Evolutionary conservation across 2,888 invertebrate genomes (phyloP), one percentile per base, ranked within the genome.

Genomic region (Ichneumoninae sp.): DNA sequence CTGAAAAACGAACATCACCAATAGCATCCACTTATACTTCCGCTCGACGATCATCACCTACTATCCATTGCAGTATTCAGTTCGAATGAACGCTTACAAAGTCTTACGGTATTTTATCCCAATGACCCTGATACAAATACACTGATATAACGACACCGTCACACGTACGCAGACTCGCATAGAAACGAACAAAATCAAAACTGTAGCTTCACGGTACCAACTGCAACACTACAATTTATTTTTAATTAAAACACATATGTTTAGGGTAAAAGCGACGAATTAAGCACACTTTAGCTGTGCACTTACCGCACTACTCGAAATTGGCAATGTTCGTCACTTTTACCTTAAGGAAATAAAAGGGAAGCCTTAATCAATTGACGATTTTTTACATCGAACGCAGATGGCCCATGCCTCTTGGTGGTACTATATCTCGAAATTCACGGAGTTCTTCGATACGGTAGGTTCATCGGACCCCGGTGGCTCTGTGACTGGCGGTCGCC

Each of bases 371-470:
- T 50, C 13, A 13, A 68, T 66, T 65, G 50, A 66, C 26, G 0
- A 22, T 63, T 88, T 88, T 70, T 87, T 87, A 69, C 83, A 81
- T 86, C 83, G 83, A 75, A 83, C 95, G 90, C 95, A 98, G 98
- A 98, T 98, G 98, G 98, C 97, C 81, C 96, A 97, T 94, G 97
- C 97, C 57, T 97, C 98, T 94, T 98, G 98, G 98, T 98, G 98
- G 98, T 98, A 98, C 94, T 98, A 97, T 94, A 97, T 98, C 94
- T 98, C 98, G 78, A 99, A 99, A 94, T 98, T 98, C 94, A 98
- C 98, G 89, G 99, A 99, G 94, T 98, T 98, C 94, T 96, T 98
- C 94, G 98, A 98, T 94, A 98, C 98, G 94, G 98, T 98, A 94
- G 96, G 97, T 95, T 86, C 22, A 13, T 30, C 36, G 8, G 47